Conservation (phyloP, 2,888 invertebrate genomes). For the Andrena camellia region DNA sequence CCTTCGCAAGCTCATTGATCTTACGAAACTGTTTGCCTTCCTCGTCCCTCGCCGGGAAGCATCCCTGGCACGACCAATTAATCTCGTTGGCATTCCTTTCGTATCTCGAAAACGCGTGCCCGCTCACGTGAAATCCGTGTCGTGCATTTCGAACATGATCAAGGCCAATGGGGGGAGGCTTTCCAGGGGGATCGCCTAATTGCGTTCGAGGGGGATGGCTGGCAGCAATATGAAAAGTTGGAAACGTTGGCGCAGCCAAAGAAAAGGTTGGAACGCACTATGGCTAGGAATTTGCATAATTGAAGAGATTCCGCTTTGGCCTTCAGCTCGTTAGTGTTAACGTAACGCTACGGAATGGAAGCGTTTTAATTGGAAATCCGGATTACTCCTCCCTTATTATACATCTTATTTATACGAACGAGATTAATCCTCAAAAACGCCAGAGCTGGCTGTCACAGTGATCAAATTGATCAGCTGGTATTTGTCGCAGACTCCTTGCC, state of each 20-base stretch:
- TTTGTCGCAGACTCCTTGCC: too few relatives aligned
- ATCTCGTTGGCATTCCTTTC: slow-evolving; percentile 29
- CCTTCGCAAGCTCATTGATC: slow-evolving; percentile 7
- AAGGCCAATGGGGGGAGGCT: slow-evolving; percentile 1
- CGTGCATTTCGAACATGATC: slow-evolving; percentile 11
- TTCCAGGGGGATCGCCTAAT: slow-evolving; percentile 7
- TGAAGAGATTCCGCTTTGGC: slow-evolving; percentile 33
- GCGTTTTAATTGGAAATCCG: slow-evolving; percentile 28
- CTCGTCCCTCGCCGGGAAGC: background rate
- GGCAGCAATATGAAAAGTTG: slow-evolving; percentile 1
- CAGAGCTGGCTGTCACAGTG: too few relatives aligned
- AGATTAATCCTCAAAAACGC: too few relatives aligned
- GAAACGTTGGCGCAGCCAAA: background rate
- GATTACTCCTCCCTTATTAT: slow-evolving; percentile 27
- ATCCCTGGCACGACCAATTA: slow-evolving; percentile 18
- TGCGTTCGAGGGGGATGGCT: background rate
- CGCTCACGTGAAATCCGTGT: background rate
- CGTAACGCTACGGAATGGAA: slow-evolving; percentile 27
- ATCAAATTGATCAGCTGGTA: too few relatives aligned
- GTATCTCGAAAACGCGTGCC: background rate
- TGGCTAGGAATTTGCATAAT: slow-evolving; percentile 38
- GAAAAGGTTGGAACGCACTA: slow-evolving; percentile 6
- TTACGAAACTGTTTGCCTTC: background rate
- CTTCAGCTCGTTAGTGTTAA: slow-evolving; percentile 45
- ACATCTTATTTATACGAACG: too few relatives aligned